Conservation (phyloP, 2,113 vertebrate species). For the Cephalopholis sonnerati region DNA sequence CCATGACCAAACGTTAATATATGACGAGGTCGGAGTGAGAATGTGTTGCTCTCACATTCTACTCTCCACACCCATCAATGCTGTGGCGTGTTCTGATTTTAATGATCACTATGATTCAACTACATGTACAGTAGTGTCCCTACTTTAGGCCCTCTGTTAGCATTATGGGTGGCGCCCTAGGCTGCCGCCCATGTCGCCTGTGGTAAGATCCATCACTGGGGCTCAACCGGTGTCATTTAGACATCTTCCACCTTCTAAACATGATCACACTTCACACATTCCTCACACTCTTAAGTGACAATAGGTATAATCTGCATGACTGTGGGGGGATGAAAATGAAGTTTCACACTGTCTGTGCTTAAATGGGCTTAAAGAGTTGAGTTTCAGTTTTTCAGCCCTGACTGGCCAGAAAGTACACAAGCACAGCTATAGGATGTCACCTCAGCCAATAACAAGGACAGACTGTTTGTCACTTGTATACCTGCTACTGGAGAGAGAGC, state of each 20-base stretch:
- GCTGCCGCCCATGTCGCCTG: too few relatives aligned
- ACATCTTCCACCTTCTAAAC: constrained; percentile 6
- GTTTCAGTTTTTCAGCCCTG: constrained; percentile 35
- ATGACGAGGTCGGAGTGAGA: too few relatives aligned
- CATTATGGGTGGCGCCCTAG: too few relatives aligned
- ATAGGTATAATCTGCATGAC: not conserved
- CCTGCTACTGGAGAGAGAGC: constrained; percentile 45
- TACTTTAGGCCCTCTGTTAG: too few relatives aligned
- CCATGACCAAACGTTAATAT: too few relatives aligned
- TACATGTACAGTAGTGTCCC: too few relatives aligned
- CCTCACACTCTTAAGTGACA: not conserved
- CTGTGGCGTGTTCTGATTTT: too few relatives aligned
- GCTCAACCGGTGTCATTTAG: constrained; percentile 28
- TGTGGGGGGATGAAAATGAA: not conserved
- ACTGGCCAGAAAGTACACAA: not conserved
- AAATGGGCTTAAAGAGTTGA: constrained; percentile 2
- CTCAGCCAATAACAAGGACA: constrained; percentile 27
- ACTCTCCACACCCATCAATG: too few relatives aligned
- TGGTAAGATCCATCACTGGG: too few relatives aligned
- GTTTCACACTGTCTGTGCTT: not conserved
- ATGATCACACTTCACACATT: not conserved
- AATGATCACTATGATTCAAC: too few relatives aligned
- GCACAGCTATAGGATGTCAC: constrained; percentile 9
- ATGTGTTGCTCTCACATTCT: too few relatives aligned
- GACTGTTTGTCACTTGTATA: constrained; percentile 43